phyloP scores from a whole-genome alignment of 2,797 vertebrate species.

The Xyrichtys novacula region DNA sequence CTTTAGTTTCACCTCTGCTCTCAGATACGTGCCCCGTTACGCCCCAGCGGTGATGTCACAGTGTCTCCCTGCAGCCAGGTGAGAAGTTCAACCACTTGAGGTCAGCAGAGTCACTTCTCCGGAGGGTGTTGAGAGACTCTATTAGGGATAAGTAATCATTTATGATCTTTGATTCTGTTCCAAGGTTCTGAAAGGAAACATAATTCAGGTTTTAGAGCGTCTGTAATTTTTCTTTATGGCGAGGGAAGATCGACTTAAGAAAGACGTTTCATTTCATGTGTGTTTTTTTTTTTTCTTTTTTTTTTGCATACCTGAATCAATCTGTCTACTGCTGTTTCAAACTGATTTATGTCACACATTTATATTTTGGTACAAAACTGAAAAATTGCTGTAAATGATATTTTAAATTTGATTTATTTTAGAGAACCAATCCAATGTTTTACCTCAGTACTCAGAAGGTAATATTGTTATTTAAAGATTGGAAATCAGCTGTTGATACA shows the following conservation, averaged over 20 bases:
- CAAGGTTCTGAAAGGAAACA: slow-evolving; percentile 37
- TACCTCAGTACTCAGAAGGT: slow-evolving; percentile 77
- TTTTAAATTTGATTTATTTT: slow-evolving; percentile 57
- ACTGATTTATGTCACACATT: slow-evolving; percentile 56
- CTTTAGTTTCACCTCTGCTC: slow-evolving; percentile 1
- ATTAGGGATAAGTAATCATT: slow-evolving; percentile 8
- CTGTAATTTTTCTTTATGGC: slow-evolving; percentile 16
- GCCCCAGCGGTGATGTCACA: slow-evolving; percentile 2
- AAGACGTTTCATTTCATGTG: not conserved
- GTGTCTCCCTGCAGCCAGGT: not conserved
- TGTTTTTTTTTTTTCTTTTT: slow-evolving; percentile 17
- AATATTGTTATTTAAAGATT: slow-evolving; percentile 60
- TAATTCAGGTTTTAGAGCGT: slow-evolving; percentile 2
- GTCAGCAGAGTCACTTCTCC: slow-evolving; percentile 20
- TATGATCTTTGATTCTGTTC: slow-evolving; percentile 3
- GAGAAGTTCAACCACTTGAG: slow-evolving; percentile 19
- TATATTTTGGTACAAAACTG: slow-evolving; percentile 65
- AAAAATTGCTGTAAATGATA: slow-evolving; percentile 66
- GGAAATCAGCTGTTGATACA: slow-evolving; percentile 54
- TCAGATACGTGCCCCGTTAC: not conserved
- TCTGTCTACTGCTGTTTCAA: slow-evolving; percentile 59
- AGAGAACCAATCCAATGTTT: slow-evolving; percentile 67
- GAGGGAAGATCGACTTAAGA: slow-evolving; percentile 18
- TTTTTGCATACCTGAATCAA: slow-evolving; percentile 41
- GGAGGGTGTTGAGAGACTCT: slow-evolving; percentile 1